phyloP scores from a whole-genome alignment of 1,140 invertebrate species.

The Lucilia cuprina region DNA sequence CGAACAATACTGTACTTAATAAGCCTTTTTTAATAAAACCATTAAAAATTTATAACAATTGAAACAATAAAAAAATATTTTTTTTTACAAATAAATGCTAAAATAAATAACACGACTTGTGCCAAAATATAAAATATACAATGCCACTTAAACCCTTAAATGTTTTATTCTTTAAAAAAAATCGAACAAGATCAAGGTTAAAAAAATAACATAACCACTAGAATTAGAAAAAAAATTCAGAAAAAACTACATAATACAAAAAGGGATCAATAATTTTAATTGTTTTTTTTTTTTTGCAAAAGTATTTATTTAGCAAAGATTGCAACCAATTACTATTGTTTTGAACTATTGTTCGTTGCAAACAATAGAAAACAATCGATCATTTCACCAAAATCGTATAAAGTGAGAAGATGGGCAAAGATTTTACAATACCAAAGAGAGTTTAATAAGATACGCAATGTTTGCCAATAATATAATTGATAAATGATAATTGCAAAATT shows the following conservation, averaged over 20 bases:
- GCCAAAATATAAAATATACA: background rate
- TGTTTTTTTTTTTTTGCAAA: too few species aligned
- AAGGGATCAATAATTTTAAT: background rate
- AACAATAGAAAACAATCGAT: constrained; percentile 2
- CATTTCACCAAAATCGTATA: background rate
- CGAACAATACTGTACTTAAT: too few species aligned
- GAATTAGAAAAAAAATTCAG: background rate
- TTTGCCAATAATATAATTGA: constrained; percentile 7
- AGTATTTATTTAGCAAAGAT: background rate
- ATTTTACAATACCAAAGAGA: background rate
- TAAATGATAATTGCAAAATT: background rate
- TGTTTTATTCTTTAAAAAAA: background rate
- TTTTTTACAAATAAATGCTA: background rate
- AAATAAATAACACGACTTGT: background rate
- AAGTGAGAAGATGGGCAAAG: background rate
- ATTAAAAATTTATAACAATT: background rate
- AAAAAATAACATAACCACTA: background rate
- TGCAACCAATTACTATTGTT: background rate
- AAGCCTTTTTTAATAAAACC: background rate
- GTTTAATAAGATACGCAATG: background rate
- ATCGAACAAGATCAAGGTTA: background rate
- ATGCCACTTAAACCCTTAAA: background rate
- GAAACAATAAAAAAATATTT: background rate
- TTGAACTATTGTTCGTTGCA: background rate
- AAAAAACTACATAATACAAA: background rate